These are phyloP conservation scores for Columba guinea DNA, from an alignment of 2,797 vertebrate genomes.

Conservation along the genomic window DNA sequence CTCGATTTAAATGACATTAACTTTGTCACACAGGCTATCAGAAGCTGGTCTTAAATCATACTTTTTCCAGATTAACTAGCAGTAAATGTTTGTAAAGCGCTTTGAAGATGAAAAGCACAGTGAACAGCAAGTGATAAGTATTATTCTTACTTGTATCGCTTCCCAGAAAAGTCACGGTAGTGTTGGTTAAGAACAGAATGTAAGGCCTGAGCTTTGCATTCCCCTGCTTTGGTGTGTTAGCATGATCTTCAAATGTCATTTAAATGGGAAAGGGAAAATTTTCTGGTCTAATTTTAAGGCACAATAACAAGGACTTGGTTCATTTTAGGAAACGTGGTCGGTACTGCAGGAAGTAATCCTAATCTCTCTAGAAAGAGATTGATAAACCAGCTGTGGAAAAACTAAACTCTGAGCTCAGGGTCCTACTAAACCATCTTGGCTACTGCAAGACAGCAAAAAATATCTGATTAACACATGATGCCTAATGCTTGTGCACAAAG, in stretches of 20 bases:
- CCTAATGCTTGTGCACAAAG: not conserved
- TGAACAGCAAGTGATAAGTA: not conserved
- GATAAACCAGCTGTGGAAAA: not conserved
- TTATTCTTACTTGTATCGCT: constrained; percentile 13
- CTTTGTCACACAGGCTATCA: constrained; percentile 25
- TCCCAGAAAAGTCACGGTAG: not conserved
- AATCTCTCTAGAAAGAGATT: not conserved
- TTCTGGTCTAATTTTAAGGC: constrained; percentile 37
- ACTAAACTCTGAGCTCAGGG: not conserved
- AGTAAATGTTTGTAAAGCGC: not conserved
- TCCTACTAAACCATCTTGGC: not conserved
- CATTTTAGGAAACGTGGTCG: not conserved
- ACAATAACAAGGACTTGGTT: not conserved
- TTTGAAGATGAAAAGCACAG: constrained; percentile 26
- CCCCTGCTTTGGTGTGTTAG: not conserved
- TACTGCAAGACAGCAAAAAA: not conserved
- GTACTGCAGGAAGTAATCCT: not conserved
- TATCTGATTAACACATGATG: not conserved
- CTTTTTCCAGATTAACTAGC: constrained; percentile 29
- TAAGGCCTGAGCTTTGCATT: not conserved
- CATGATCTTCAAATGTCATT: not conserved
- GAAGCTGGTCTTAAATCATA: constrained; percentile 34
- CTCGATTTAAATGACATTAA: constrained; percentile 43
- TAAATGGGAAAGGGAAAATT: not conserved
- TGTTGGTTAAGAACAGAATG: not conserved